Evolutionary conservation across 2,888 invertebrate genomes (phyloP), one percentile per base, ranked within the genome.

Genomic region (Lysandra coridon): DNA sequence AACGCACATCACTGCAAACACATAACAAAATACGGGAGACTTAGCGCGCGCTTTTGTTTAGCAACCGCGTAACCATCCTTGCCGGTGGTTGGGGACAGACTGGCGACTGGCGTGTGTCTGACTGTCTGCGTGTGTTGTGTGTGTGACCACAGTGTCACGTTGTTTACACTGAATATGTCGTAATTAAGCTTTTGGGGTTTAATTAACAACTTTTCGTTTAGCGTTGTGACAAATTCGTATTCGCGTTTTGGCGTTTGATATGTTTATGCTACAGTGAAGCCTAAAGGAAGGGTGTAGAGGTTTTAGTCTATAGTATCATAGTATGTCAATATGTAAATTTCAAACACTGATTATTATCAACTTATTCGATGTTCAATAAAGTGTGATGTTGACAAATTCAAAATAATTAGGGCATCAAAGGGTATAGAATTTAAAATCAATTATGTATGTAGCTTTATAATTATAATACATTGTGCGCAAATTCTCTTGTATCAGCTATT

Each of bases 1-100:
- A 80, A 87, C 85, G 87, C 88, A 88, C 93, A 93, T 93, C 88
- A 92, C 91, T 83, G 17, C 33, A 14, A 80, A 82, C 76, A 81
- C 69, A 78, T 76, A 81, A 80, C 81, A 79, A 73, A 73, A 80
- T 77, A 81, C 64, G 64, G 23, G 10, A 64, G 7, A 64, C 33
- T 62, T 75, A 75, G 49, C 75, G 60, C 74, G 49, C 75, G 79
- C 62, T 75, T 60, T 44, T 76, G 53, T 74, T 73, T 78, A 40
- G 33, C 81, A 79, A 69, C 80, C 73, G 80, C 80, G 79, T 83
- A 80, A 80, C 81, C 82, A 80, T 80, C 81, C 84, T 79, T 62
- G 73, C 5, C 80, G 74, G 78, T 83, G 83, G 83, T 83, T 85
- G 84, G 85, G 86, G 86, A 83, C 83, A 83, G 84, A 91, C 91